Conservation (phyloP, 2,113 vertebrate genomes). For the Otocyon megalotis region DNA sequence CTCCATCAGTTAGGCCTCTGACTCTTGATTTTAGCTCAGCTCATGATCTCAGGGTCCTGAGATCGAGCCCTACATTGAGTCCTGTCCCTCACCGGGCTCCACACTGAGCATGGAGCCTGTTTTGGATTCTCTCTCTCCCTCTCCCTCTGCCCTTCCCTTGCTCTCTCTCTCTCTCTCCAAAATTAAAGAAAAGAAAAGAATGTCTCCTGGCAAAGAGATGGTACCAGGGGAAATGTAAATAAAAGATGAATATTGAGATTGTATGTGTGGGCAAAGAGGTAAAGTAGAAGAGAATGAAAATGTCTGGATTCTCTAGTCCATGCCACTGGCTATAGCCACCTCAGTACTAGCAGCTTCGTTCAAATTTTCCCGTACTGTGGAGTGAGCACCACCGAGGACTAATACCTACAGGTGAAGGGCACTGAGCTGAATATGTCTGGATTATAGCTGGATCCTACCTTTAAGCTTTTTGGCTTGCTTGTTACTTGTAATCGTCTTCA, state of each 20-base stretch:
- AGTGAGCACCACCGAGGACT: neutral
- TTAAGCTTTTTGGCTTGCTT: neutral
- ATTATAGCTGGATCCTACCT: neutral
- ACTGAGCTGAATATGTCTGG: neutral
- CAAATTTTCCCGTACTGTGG: neutral
- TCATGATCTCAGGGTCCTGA: neutral
- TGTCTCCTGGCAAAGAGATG: neutral
- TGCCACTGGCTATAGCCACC: accelerated
- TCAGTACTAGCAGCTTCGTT: neutral
- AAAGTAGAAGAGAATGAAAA: neutral
- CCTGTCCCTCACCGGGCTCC: neutral
- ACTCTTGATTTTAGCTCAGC: neutral
- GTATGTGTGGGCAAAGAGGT: neutral
- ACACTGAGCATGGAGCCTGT: neutral
- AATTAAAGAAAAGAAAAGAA: neutral
- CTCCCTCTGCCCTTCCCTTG: neutral
- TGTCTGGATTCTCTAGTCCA: neutral
- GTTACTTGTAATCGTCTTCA: neutral
- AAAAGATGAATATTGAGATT: neutral
- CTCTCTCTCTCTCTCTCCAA: neutral
- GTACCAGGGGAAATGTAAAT: neutral
- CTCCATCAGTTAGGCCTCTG: neutral
- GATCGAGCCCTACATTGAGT: neutral
- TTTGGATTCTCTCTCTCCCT: neutral
- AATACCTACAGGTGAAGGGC: neutral